phyloP scores from a whole-genome alignment of 2,888 invertebrate species.

The Drosophila paramelanica region DNA sequence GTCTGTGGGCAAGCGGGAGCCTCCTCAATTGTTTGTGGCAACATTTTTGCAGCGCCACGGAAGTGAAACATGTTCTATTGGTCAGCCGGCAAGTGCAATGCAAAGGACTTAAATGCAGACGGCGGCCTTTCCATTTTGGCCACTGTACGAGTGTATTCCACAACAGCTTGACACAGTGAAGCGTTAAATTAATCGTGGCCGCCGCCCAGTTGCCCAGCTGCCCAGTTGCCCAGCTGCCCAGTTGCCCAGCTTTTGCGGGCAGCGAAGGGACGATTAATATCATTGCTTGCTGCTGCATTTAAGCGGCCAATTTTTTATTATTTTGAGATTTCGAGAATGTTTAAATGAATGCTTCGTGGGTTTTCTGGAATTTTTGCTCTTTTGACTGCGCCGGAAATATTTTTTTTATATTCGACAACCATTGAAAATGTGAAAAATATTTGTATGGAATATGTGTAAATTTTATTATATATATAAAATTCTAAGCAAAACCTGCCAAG shows the following conservation, averaged over 20 bases:
- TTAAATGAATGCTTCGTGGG: slow-evolving; percentile 40
- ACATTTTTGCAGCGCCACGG: slow-evolving; percentile 72
- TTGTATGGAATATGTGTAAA: no score
- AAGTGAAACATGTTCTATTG: slow-evolving; percentile 77
- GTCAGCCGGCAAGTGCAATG: slow-evolving; percentile 62
- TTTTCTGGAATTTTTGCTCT: slow-evolving; percentile 37
- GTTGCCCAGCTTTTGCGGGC: slow-evolving; percentile 1
- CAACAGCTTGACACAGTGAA: slow-evolving; percentile 81
- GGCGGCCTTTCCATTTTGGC: slow-evolving; percentile 22
- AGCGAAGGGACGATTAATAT: neutral
- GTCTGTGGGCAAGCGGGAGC: slow-evolving; percentile 38
- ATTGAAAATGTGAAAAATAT: neutral
- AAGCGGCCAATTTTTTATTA: slow-evolving; percentile 39
- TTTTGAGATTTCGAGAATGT: slow-evolving; percentile 32
- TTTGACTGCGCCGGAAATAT: slow-evolving; percentile 20
- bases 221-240: neutral
- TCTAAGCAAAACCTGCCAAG: no score
- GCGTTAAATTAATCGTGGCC: slow-evolving; percentile 83
- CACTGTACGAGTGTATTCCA: slow-evolving; percentile 41
- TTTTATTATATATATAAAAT: no score
- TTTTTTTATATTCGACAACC: neutral
- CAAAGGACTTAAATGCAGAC: slow-evolving; percentile 30
- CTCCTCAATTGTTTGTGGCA: slow-evolving; percentile 22
- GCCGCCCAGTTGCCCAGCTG: slow-evolving; percentile 27
- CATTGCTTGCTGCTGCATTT: slow-evolving; percentile 19